These are phyloP conservation scores for Tragelaphus eurycerus DNA, from an alignment of 2,797 vertebrate genomes.

Conservation along the genomic window DNA sequence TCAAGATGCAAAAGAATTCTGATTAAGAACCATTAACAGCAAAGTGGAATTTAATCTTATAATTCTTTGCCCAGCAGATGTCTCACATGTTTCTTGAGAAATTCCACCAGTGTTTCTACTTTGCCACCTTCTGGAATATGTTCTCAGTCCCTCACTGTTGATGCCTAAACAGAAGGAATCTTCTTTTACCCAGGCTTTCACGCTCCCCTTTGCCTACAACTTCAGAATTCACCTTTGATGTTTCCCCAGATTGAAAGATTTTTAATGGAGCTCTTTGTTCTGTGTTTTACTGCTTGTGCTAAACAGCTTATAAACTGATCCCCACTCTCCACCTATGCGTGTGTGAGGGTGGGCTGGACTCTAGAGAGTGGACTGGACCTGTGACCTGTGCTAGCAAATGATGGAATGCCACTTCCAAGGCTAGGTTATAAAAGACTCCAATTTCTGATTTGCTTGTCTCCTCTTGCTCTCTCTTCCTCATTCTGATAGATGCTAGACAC, in stretches of 20 bases:
- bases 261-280: neutral
- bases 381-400: neutral
- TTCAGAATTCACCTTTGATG: neutral
- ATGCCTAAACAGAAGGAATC: neutral
- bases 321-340: neutral
- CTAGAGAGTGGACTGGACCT: neutral
- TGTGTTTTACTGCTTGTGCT: neutral
- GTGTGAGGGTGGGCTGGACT: neutral
- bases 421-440: neutral
- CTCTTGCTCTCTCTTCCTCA: neutral
- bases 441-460: neutral
- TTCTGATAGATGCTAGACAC: neutral
- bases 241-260: neutral
- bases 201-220: neutral
- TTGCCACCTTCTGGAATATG: neutral
- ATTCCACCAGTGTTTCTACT: neutral
- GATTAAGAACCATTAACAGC: neutral
- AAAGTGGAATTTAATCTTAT: constrained; percentile 3
- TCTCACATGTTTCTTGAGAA: neutral
- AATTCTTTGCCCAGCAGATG: neutral
- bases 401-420: neutral
- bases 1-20: constrained; percentile 30
- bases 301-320: neutral
- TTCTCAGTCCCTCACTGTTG: neutral
- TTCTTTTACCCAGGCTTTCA: neutral